Percentiles rank a stretch among this genome's conserved stretches.
These are phyloP conservation scores for Caenorhabditis sp. DNA, from an alignment of 2,888 invertebrate species.

Conservation along the genomic window DNA sequence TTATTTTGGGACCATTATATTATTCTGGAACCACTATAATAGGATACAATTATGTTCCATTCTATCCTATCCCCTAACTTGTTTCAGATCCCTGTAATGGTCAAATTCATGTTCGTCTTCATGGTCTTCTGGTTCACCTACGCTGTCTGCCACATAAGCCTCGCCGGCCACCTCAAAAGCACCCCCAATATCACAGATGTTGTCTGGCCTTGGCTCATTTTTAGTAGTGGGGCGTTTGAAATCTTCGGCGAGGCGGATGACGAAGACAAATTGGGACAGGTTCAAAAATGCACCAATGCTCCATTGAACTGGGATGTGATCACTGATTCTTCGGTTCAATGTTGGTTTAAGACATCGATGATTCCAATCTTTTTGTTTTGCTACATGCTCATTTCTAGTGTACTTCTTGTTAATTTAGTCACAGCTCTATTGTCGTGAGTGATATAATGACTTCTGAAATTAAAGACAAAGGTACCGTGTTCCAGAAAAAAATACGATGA, in stretches of 20 bases:
- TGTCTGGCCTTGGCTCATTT: slow-evolving; percentile 49
- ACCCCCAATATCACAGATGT: slow-evolving; percentile 42
- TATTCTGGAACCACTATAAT: too few species aligned
- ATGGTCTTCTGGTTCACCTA: slow-evolving; percentile 54
- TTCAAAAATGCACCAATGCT: slow-evolving; percentile 36
- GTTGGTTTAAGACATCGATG: slow-evolving; percentile 51
- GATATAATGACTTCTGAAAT: not conserved
- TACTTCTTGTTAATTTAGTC: slow-evolving; percentile 51
- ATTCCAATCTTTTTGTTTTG: slow-evolving; percentile 49
- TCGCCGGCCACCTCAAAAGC: slow-evolving; percentile 43
- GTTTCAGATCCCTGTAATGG: slow-evolving; percentile 45
- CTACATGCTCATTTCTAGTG: slow-evolving; percentile 52
- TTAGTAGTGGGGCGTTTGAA: slow-evolving; percentile 54
- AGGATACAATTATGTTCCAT: too few species aligned
- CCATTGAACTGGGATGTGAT: slow-evolving; percentile 40
- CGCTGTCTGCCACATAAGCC: slow-evolving; percentile 50
- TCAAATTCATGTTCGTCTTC: slow-evolving; percentile 52
- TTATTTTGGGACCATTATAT: too few species aligned
- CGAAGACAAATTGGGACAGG: slow-evolving; percentile 41
- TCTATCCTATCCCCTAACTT: too few species aligned
- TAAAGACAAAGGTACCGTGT: too few species aligned
- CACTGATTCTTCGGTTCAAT: slow-evolving; percentile 46
- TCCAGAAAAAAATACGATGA: slow-evolving; percentile 56
- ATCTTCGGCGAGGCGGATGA: slow-evolving; percentile 55
- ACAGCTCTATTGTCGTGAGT: slow-evolving; percentile 54